These are phyloP conservation scores for Tineola bisselliella DNA, from an alignment of 2,888 invertebrate species.

Conservation along the genomic window DNA sequence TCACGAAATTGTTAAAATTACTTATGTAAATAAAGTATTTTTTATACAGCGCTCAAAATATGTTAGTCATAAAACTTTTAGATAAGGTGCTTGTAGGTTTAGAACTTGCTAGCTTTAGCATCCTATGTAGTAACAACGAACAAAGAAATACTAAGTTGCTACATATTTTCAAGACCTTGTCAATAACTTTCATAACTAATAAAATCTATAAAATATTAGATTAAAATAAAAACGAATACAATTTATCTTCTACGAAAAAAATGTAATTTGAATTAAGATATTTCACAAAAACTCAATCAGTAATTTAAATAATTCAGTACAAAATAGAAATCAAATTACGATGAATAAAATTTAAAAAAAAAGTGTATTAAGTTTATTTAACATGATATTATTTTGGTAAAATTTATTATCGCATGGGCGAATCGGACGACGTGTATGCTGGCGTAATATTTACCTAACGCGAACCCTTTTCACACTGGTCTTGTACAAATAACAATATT, in stretches of 20 bases:
- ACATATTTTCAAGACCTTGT: too few relatives aligned
- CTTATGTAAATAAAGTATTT: not conserved
- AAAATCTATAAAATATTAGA: too few relatives aligned
- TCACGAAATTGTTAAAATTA: too few relatives aligned
- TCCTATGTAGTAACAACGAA: not conserved
- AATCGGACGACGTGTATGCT: not conserved
- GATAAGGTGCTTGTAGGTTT: not conserved
- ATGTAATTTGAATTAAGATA: too few relatives aligned
- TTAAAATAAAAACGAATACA: too few relatives aligned
- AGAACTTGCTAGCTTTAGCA: not conserved
- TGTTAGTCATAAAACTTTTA: not conserved
- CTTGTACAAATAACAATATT: not conserved
- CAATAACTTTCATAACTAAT: too few relatives aligned
- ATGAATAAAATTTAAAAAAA: too few relatives aligned
- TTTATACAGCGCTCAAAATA: not conserved
- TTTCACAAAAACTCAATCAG: too few relatives aligned
- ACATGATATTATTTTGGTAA: not conserved
- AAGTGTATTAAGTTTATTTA: too few relatives aligned
- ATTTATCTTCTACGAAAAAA: too few relatives aligned
- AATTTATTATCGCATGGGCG: not conserved
- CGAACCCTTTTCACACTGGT: not conserved
- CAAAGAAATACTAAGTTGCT: not conserved
- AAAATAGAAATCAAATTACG: too few relatives aligned
- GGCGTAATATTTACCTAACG: not conserved
- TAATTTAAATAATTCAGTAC: too few relatives aligned